Conservation (phyloP, 2,888 invertebrate species). For the Cheilosia vernalis region DNA sequence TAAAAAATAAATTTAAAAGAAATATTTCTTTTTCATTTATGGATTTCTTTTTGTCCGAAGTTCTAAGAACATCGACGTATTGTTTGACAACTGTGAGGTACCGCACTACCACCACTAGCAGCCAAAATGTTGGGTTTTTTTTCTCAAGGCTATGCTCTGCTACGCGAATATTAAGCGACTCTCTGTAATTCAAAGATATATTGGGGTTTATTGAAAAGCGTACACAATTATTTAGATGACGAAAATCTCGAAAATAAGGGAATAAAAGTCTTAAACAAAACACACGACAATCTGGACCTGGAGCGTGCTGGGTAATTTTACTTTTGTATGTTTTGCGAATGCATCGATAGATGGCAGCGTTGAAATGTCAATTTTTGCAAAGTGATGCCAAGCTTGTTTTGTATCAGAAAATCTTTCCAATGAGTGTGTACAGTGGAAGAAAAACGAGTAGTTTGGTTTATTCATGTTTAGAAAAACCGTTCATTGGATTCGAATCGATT, state of each 20-base stretch:
- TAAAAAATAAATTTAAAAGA: slow-evolving; percentile 23
- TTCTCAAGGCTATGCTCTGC: slow-evolving; percentile 36
- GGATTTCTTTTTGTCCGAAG: slow-evolving; percentile 4
- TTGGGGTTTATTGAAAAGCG: slow-evolving; percentile 50
- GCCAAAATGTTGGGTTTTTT: slow-evolving; percentile 31
- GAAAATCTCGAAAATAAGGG: slow-evolving; percentile 57
- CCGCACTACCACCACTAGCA: slow-evolving; percentile 31
- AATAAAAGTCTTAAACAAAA: slow-evolving; percentile 76
- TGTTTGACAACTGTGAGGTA: slow-evolving; percentile 49
- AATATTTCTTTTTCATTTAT: slow-evolving; percentile 1
- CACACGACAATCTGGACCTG: slow-evolving; percentile 75
- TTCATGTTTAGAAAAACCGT: neutral
- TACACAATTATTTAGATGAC: slow-evolving; percentile 40
- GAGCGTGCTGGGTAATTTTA: slow-evolving; percentile 63
- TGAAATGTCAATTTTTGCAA: slow-evolving; percentile 44
- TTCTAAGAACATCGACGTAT: slow-evolving; percentile 23
- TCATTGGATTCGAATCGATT: no score
- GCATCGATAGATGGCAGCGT: slow-evolving; percentile 60
- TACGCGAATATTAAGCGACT: slow-evolving; percentile 29
- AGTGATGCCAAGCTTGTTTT: slow-evolving; percentile 36
- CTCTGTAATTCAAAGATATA: slow-evolving; percentile 19
- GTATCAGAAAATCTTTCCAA: neutral
- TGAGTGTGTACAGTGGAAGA: slow-evolving; percentile 13
- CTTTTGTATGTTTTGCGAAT: slow-evolving; percentile 32
- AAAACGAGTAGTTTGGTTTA: neutral